Evolutionary conservation across 2,113 vertebrate genomes (phyloP).

Genomic region (Vulpes vulpes): DNA sequence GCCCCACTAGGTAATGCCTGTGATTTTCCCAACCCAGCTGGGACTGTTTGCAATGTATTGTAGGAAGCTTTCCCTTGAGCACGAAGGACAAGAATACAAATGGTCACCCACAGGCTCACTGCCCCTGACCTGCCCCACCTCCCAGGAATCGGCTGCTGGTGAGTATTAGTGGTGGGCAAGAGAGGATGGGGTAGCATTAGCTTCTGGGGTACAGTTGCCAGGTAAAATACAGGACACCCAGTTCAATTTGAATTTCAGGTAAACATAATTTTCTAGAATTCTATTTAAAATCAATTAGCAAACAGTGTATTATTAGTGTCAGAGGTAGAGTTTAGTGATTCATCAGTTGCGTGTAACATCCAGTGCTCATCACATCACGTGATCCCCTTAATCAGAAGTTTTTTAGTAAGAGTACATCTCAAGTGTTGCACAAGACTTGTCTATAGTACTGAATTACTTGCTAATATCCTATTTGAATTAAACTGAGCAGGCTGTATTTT

Average conservation of each 20-base stretch:
- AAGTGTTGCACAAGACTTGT: background rate
- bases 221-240: background rate
- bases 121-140: no score
- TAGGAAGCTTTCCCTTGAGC: background rate
- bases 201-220: background rate
- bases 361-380: background rate
- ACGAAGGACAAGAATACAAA: background rate
- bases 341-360: background rate
- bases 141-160: background rate
- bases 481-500: background rate
- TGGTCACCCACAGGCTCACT: background rate
- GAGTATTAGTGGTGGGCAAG: background rate
- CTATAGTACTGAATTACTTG: background rate
- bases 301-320: background rate
- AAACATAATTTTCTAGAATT: background rate
- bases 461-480: background rate
- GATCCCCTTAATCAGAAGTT: background rate
- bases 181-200: background rate
- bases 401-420: background rate
- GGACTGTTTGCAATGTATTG: background rate
- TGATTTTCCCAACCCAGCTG: background rate
- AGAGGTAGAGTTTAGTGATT: background rate
- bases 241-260: constrained; percentile 5
- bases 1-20: no score
- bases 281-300: background rate